These are phyloP conservation scores for Pandion haliaetus DNA, from an alignment of 2,113 vertebrate species.

Conservation along the genomic window DNA sequence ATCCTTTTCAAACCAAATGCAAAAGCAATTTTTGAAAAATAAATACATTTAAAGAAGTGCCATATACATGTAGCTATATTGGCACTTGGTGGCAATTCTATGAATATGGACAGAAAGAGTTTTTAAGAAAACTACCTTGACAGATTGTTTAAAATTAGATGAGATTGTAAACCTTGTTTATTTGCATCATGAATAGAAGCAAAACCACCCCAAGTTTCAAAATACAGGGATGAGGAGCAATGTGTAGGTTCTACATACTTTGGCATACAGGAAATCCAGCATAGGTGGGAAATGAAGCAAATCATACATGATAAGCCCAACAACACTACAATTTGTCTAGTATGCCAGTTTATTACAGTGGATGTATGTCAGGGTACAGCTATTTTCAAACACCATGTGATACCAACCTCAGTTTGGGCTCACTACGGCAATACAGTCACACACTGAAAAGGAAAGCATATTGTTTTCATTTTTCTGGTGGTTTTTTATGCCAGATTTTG, in stretches of 20 bases:
- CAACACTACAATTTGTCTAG: background rate
- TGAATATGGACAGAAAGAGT: background rate
- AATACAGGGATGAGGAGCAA: background rate
- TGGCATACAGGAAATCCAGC: background rate
- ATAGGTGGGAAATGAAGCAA: background rate
- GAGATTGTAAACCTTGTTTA: background rate
- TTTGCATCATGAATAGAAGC: background rate
- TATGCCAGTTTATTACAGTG: background rate
- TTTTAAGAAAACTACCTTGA: background rate
- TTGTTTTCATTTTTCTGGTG: background rate
- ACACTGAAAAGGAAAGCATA: background rate
- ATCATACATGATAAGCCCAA: background rate
- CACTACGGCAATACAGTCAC: background rate
- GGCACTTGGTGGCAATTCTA: background rate
- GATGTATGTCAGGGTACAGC: background rate
- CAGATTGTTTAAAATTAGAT: background rate
- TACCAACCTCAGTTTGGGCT: background rate
- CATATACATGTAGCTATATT: fast-evolving
- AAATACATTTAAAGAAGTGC: background rate
- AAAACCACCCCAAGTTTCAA: background rate
- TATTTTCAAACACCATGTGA: background rate
- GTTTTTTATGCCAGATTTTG: background rate
- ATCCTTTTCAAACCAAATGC: background rate
- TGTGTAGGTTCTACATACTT: background rate
- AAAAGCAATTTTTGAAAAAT: background rate